Evolutionary conservation across 2,888 invertebrate species (phyloP), one percentile per base, ranked within the genome.

Genomic region (Argyra leucocephala): DNA sequence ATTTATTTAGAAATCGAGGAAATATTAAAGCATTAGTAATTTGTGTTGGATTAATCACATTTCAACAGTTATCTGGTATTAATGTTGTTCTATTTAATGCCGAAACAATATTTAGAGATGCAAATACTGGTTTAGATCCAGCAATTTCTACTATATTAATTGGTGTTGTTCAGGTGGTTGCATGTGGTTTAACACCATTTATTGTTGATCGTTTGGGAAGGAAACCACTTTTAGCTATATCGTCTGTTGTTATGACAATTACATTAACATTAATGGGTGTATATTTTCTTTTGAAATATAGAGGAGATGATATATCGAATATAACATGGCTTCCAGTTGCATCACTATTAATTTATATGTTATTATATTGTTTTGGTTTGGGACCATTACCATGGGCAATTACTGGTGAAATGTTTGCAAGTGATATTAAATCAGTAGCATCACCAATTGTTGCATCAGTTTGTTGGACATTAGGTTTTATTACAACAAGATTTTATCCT

Each of bases 371-470:
- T 77, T 81, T 87, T 73, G 91, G 85, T 67, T 85, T 88, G 66
- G 91, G 95, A 1, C 88, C 91, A 0, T 76, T 92, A 31, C 89
- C 91, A 0, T 92, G 92, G 92, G 88, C 90, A 0, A 85, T 92
- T 36, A 85, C 91, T 83, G 87, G 89, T 0, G 93, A 93, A 76
- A 83, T 93, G 77, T 88, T 94, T 77, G 87, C 93, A 23, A 81
- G 88, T 0, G 88, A 89, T 70, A 87, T 91, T 1, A 90, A 90
- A 77, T 85, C 89, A 0, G 80, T 85, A n/a, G 90, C 90, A 0
- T 86, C 89, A 0, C 86, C 90, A 0, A 82, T 91, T 2, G 89
- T 89, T 0, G 88, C 93, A 0, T 87, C 88, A 18, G 83, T 88
- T 65, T 92, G 90, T 72, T 92, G 92, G 91, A 71, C 81, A 0